Base-by-base conservation (phyloP, 2,113 vertebrate genomes). In the Nerophis lumbriciformis region DNA sequence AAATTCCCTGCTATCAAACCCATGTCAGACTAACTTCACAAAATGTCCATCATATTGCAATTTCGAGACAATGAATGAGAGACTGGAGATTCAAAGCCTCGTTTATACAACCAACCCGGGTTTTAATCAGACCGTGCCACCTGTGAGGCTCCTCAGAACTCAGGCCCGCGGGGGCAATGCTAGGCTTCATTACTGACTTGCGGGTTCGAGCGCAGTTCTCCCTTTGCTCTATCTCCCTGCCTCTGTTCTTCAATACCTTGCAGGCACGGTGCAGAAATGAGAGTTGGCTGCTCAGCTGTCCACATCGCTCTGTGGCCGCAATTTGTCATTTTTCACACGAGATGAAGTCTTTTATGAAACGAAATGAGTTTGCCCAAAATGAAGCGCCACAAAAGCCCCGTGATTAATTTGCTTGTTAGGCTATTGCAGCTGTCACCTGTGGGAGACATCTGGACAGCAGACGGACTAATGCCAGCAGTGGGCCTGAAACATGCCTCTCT, bases 351-450 rank as follows among this genome's bases (percentile, higher is more conserved):
- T 91, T 90, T 91, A 90, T 91, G 88, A 88, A 90, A 86, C 60
- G 75, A 90, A 91, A 91, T 91, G 86, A 91, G 90, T 89, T 91
- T 89, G 85, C 81, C 79, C 77, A 88, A 86, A 89, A 89, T 88
- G 87, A 90, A 90, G 87, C 86, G 68, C 83, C 86, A 90, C 88
- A 90, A 92, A 92, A 91, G 86, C 88, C 68, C 85, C 64, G 68
- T 91, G 88, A 92, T 91, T 91, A 91, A 92, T 91, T 90, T 90
- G 87, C 90, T 91, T 90, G 91, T 91, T 91, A 91, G 89, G 85
- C 87, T 83, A 87, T 89, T 90, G 86, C 90, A 90, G 90, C 90
- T 91, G 91, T 91, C 90, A 90, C 88, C 90, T 92, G 90, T 90
- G 87, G 83, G 85, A 90, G 88, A 90, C 91, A 92, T 92, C 91